These are phyloP conservation scores for Forbesichthys agassizii DNA, from an alignment of 2,113 vertebrate species.

Conservation along the genomic window DNA sequence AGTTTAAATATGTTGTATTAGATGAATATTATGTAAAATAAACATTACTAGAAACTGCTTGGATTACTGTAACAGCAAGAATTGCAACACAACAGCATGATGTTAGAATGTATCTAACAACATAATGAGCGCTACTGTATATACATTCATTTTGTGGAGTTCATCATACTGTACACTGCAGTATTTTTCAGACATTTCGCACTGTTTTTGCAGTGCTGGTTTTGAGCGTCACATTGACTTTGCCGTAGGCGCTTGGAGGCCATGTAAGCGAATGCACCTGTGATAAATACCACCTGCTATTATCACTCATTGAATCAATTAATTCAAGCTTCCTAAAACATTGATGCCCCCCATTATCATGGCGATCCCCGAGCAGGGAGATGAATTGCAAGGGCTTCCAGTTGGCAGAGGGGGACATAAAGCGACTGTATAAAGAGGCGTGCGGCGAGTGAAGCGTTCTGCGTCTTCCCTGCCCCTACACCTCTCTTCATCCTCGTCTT, in stretches of 20 bases:
- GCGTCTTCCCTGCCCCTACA: conserved; percentile 14
- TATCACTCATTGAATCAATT: conserved; percentile 69
- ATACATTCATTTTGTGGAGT: neutral
- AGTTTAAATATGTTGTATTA: neutral
- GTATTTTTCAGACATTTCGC: neutral
- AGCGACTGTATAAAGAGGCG: conserved; percentile 56
- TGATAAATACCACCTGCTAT: conserved; percentile 60
- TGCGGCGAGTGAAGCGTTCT: conserved; percentile 28
- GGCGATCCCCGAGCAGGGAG: conserved; percentile 53
- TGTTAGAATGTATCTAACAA: no score
- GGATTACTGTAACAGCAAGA: no score
- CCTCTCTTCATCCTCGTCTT: conserved; percentile 8
- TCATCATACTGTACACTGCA: neutral
- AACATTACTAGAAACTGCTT: neutral
- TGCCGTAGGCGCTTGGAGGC: conserved; percentile 43
- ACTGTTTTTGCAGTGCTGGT: neutral
- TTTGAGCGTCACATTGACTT: conserved; percentile 45
- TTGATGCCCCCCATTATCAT: conserved; percentile 53
- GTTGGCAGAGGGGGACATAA: conserved; percentile 9
- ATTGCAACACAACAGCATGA: no score
- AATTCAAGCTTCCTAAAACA: conserved; percentile 70
- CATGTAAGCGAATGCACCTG: conserved; percentile 58
- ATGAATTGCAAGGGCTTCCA: conserved; percentile 74
- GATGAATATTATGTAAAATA: no score
- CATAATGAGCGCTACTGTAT: neutral